Percentiles rank a stretch among this genome's conserved stretches.
These are phyloP conservation scores for Procambarus virginalis DNA, from an alignment of 1,140 invertebrate genomes.

Conservation along the genomic window DNA sequence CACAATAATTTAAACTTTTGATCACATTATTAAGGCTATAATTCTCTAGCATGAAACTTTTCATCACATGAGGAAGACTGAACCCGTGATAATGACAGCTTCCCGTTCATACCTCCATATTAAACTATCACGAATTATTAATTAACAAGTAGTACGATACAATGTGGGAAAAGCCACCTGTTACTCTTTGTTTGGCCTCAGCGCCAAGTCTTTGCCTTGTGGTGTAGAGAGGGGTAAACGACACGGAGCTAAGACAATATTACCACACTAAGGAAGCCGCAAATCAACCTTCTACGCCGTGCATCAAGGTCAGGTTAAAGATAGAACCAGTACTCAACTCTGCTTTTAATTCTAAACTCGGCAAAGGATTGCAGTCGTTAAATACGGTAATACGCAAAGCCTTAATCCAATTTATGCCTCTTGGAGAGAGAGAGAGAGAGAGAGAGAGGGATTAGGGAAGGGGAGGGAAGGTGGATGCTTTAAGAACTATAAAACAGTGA, in stretches of 20 bases:
- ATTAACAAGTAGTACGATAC: slow-evolving; percentile 27
- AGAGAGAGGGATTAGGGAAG: too few species aligned
- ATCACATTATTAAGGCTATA: too few species aligned
- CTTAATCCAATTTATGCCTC: background rate
- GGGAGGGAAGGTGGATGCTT: background rate
- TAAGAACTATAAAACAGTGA: background rate
- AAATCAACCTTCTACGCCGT: slow-evolving; percentile 19
- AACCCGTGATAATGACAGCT: background rate
- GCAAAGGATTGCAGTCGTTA: background rate
- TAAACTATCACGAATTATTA: slow-evolving; percentile 33
- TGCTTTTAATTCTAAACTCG: background rate
- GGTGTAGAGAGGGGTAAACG: slow-evolving; percentile 19
- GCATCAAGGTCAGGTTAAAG: slow-evolving; percentile 2
- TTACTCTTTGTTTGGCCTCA: slow-evolving; percentile 4
- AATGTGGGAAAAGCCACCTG: slow-evolving; percentile 56
- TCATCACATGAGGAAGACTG: too few species aligned
- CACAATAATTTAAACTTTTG: too few species aligned
- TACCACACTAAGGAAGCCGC: background rate
- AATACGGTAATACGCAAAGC: background rate
- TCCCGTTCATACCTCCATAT: background rate
- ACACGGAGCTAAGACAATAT: background rate
- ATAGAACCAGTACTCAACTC: slow-evolving; percentile 6
- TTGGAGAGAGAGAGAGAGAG: too few species aligned
- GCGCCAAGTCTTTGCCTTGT: background rate
- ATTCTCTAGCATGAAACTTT: too few species aligned